Percentiles rank a stretch among this genome's conserved stretches.
phyloP scores from a whole-genome alignment of 2,113 vertebrate species.

The Oxyura jamaicensis region DNA sequence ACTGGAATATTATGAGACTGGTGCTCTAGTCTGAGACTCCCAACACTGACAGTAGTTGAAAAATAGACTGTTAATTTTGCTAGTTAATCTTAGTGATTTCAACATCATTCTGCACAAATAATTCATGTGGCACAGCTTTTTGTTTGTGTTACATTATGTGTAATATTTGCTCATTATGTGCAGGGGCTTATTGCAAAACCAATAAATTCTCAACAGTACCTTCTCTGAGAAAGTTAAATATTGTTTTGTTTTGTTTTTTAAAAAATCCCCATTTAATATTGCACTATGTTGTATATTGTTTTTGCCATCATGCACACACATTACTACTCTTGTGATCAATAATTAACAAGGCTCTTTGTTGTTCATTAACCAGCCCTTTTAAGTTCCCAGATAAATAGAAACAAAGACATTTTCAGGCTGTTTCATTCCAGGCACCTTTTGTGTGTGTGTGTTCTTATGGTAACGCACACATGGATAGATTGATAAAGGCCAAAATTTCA shows the following conservation, averaged over 20 bases:
- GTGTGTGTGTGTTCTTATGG: neutral
- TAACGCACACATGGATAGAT: neutral
- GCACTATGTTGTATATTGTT: neutral
- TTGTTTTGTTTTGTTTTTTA: neutral
- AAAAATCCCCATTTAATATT: neutral
- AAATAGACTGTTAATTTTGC: neutral
- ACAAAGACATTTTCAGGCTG: neutral
- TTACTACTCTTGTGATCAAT: neutral
- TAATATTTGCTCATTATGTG: neutral
- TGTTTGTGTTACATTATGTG: neutral
- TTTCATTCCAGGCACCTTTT: neutral
- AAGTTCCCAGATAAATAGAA: neutral
- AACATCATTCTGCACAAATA: neutral
- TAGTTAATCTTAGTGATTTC: neutral
- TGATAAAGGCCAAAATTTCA: neutral
- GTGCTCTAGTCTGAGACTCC: neutral
- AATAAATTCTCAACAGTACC: neutral
- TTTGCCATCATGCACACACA: neutral
- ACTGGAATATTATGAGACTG: neutral
- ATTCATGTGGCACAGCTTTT: neutral
- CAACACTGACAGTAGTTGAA: neutral
- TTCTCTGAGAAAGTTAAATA: neutral
- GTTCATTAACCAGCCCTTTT: constrained; percentile 13
- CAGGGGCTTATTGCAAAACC: neutral
- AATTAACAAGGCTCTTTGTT: neutral